phyloP scores from a whole-genome alignment of 1,140 invertebrate species.

The Andricus grossulariae region DNA sequence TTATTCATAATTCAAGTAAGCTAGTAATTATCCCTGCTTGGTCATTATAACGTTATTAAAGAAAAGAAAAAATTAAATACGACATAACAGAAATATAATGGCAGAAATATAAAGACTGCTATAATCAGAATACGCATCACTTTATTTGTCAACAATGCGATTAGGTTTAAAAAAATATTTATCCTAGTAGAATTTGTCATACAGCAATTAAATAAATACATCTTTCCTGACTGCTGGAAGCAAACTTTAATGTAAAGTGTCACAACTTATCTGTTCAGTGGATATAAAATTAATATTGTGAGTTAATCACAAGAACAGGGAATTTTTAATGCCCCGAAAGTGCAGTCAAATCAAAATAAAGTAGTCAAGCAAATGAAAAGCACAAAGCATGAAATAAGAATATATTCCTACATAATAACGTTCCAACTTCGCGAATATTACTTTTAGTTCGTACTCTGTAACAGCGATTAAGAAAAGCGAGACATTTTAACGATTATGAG shows the following conservation, averaged over 20 bases:
- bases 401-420: background rate
- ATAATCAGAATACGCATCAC: slow-evolving; percentile 1
- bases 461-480: slow-evolving; percentile 51
- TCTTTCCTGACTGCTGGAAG: background rate
- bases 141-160: background rate
- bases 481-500: slow-evolving; percentile 52
- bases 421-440: slow-evolving; percentile 13
- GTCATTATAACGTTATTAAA: background rate
- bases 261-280: background rate
- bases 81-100: background rate
- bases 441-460: slow-evolving; percentile 11
- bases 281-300: background rate
- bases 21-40: background rate
- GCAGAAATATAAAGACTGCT: slow-evolving; percentile 19
- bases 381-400: slow-evolving; percentile 13
- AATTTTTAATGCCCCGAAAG: background rate
- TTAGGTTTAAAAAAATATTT: background rate
- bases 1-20: background rate
- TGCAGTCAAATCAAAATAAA: slow-evolving; percentile 2
- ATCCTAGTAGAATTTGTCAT: background rate
- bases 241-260: background rate
- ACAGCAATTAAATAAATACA: background rate
- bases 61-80: background rate
- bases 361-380: slow-evolving; percentile 1
- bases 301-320: background rate